These are phyloP conservation scores for Dynastes hyllus DNA, from an alignment of 2,888 invertebrate genomes.

Conservation along the genomic window DNA sequence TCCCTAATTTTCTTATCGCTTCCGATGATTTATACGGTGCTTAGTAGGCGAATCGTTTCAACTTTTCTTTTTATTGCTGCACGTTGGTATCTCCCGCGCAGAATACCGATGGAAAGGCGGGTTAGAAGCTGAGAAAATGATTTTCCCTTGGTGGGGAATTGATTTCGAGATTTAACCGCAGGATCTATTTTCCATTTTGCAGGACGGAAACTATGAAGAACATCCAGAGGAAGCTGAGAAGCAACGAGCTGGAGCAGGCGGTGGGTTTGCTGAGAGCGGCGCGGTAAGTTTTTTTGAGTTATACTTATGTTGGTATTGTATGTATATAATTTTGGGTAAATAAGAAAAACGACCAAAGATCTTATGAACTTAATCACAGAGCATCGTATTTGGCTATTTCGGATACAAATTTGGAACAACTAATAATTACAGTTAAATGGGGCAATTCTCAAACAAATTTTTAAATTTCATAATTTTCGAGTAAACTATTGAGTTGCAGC, in stretches of 20 bases:
- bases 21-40: constrained; percentile 3
- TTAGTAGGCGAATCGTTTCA: background rate
- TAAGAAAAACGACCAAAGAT: background rate
- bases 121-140: background rate
- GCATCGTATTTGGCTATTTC: no score
- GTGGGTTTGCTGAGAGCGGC: constrained; percentile 88
- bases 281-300: constrained; percentile 71
- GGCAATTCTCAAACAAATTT: no score
- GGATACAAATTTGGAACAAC: no score
- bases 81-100: background rate
- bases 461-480: no score
- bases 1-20: constrained; percentile 2
- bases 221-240: constrained; percentile 85
- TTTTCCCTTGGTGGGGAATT: constrained; percentile 1
- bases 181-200: constrained; percentile 63
- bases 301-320: background rate
- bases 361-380: no score
- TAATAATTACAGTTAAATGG: no score
- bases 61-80: constrained; percentile 11
- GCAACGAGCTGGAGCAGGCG: constrained; percentile 83
- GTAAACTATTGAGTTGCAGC: no score
- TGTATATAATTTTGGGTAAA: background rate
- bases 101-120: background rate
- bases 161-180: background rate
- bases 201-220: constrained; percentile 91